Evolutionary conservation across 2,888 invertebrate genomes (phyloP).

Genomic region (Cantharis rustica): DNA sequence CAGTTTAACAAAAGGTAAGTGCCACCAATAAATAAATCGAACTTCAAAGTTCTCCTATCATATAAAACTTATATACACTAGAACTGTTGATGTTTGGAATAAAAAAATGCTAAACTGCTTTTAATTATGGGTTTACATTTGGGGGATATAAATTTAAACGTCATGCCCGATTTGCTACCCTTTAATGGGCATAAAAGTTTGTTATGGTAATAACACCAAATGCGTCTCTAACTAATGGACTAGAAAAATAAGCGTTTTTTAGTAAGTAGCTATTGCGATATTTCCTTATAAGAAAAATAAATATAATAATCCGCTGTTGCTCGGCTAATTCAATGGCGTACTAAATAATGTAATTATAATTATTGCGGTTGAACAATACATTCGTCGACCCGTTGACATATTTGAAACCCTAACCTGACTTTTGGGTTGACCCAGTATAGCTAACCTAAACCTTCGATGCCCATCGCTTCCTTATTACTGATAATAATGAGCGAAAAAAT

Average conservation of each 20-base stretch:
- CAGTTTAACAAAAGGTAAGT: slow-evolving; percentile 50
- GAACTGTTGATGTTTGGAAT: neutral
- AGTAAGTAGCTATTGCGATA: neutral
- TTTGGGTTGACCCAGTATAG: no score
- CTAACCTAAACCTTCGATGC: no score
- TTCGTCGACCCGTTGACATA: neutral
- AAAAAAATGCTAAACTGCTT: slow-evolving; percentile 34
- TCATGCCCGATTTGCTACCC: slow-evolving; percentile 35
- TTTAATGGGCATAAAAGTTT: slow-evolving; percentile 17
- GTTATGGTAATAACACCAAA: slow-evolving; percentile 11
- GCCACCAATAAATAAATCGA: slow-evolving; percentile 53
- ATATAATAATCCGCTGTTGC: neutral
- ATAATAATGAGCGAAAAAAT: no score
- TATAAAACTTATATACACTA: slow-evolving; percentile 4
- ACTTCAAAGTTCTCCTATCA: slow-evolving; percentile 13
- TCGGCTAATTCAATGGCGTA: neutral
- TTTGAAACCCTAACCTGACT: neutral
- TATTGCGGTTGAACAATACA: neutral
- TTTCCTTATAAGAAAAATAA: neutral
- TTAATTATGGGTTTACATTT: slow-evolving; percentile 33
- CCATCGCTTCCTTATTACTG: no score
- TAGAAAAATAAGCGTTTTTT: neutral
- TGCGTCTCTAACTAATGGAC: neutral
- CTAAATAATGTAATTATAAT: neutral
- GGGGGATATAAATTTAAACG: slow-evolving; percentile 35